Percentiles rank a stretch among this genome's conserved stretches.
Conservation (phyloP, 2,888 invertebrate species). For the Epirrhoe alternata region DNA sequence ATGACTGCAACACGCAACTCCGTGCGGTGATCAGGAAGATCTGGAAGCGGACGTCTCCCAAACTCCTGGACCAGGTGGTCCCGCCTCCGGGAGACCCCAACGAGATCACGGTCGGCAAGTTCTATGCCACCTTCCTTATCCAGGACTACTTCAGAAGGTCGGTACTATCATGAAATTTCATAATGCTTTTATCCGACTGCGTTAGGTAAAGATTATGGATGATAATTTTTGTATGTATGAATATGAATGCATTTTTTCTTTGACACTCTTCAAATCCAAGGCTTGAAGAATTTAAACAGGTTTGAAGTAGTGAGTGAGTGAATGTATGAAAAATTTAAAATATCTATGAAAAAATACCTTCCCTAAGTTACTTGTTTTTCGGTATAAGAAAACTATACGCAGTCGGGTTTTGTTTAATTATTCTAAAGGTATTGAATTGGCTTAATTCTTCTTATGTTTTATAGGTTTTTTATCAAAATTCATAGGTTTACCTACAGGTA, state of each 20-base stretch:
- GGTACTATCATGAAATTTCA: slow-evolving; percentile 1
- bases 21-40: slow-evolving; percentile 98
- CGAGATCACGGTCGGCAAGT: slow-evolving; percentile 99
- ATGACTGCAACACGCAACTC: slow-evolving; percentile 97
- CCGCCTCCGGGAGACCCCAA: slow-evolving; percentile 99
- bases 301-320: too few relatives aligned
- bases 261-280: too few relatives aligned
- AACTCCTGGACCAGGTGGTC: slow-evolving; percentile 98
- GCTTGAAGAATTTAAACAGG: too few relatives aligned
- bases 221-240: too few relatives aligned
- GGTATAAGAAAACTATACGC: too few relatives aligned
- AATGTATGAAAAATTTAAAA: too few relatives aligned
- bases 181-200: not conserved
- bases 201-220: too few relatives aligned
- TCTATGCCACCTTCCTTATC: slow-evolving; percentile 99
- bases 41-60: slow-evolving; percentile 98
- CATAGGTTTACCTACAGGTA: not conserved
- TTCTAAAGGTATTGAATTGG: not conserved
- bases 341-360: too few relatives aligned
- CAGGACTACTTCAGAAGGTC: slow-evolving; percentile 98
- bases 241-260: too few relatives aligned
- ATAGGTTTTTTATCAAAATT: slow-evolving; percentile 7
- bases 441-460: slow-evolving; percentile 30
- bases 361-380: too few relatives aligned
- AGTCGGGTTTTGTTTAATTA: too few relatives aligned